Evolutionary conservation across 2,797 vertebrate species (phyloP).

Genomic region (Lagodon rhomboides): DNA sequence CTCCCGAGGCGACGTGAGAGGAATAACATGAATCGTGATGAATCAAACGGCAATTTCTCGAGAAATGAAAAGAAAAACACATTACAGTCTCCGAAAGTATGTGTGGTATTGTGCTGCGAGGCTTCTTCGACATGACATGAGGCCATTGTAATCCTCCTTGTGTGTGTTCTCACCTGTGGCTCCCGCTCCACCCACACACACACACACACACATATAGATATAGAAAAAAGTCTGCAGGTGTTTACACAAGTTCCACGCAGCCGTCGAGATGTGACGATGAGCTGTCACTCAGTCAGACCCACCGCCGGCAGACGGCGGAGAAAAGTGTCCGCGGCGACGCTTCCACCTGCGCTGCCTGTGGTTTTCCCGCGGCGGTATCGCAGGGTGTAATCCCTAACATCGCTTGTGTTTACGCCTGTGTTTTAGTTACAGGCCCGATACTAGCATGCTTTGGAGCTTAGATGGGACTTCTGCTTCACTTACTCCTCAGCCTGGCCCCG

Average conservation of each 20-base stretch:
- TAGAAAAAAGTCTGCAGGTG: slow-evolving; percentile 54
- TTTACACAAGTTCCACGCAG: slow-evolving; percentile 77
- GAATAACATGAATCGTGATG: not conserved
- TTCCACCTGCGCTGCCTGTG: slow-evolving; percentile 75
- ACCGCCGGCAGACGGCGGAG: slow-evolving; percentile 37
- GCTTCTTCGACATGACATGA: slow-evolving; percentile 58
- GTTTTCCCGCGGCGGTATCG: slow-evolving; percentile 69
- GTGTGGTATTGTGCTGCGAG: slow-evolving; percentile 62
- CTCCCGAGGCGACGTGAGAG: not conserved
- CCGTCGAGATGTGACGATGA: slow-evolving; percentile 73
- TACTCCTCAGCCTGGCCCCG: slow-evolving; percentile 56
- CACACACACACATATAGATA: slow-evolving; percentile 26
- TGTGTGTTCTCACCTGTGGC: slow-evolving; percentile 63
- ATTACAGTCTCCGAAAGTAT: slow-evolving; percentile 34
- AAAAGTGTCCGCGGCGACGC: slow-evolving; percentile 60
- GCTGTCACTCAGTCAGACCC: slow-evolving; percentile 72
- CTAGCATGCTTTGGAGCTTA: slow-evolving; percentile 82
- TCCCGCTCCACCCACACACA: slow-evolving; percentile 20
- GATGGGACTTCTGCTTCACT: slow-evolving; percentile 71
- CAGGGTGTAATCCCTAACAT: slow-evolving; percentile 79
- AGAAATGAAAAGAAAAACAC: not conserved
- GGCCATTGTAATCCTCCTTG: slow-evolving; percentile 53
- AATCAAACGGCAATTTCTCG: too few species aligned
- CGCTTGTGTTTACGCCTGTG: slow-evolving; percentile 82
- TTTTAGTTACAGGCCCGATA: slow-evolving; percentile 86